A percentile compares a stretch with the other conserved stretches of the same genome.
Evolutionary conservation across 2,113 vertebrate species (phyloP).

Genomic region (Sinosuthora webbiana): DNA sequence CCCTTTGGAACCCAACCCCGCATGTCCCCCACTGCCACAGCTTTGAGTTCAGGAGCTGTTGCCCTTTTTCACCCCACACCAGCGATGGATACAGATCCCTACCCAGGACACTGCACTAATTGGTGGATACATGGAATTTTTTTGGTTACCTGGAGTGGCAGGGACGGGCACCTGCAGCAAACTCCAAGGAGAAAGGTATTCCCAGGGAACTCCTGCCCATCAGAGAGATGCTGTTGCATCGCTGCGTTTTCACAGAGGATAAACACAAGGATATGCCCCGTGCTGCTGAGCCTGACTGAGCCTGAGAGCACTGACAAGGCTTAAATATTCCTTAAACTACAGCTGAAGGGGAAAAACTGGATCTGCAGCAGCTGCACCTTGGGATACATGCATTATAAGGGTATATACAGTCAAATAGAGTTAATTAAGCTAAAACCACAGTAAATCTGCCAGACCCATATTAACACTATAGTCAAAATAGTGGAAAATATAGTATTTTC

Average conservation of each 20-base stretch:
- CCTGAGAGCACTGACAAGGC: not conserved
- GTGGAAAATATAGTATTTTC: conserved; percentile 73
- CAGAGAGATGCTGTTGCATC: fast-evolving
- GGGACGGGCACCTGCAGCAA: not conserved
- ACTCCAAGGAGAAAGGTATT: not conserved
- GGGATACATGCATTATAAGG: conserved; percentile 60
- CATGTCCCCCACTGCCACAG: fast-evolving
- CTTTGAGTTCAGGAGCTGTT: not conserved
- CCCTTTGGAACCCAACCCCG: too few relatives aligned
- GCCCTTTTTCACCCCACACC: not conserved
- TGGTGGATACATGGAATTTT: fast-evolving
- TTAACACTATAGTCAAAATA: conserved; percentile 71
- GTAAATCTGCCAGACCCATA: conserved; percentile 68
- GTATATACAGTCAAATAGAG: conserved; percentile 62
- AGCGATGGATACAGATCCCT: fast-evolving
- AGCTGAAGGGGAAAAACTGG: conserved; percentile 8
- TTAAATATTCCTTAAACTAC: conserved; percentile 56
- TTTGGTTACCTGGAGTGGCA: not conserved
- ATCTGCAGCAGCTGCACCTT: conserved; percentile 9
- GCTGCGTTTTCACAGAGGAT: not conserved
- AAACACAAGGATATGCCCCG: fast-evolving
- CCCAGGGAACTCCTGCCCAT: not conserved
- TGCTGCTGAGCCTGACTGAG: not conserved
- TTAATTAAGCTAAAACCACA: conserved; percentile 76
- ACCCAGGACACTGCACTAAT: fast-evolving